Conservation (phyloP, 2,797 vertebrate genomes). For the Peromyscus eremicus region DNA sequence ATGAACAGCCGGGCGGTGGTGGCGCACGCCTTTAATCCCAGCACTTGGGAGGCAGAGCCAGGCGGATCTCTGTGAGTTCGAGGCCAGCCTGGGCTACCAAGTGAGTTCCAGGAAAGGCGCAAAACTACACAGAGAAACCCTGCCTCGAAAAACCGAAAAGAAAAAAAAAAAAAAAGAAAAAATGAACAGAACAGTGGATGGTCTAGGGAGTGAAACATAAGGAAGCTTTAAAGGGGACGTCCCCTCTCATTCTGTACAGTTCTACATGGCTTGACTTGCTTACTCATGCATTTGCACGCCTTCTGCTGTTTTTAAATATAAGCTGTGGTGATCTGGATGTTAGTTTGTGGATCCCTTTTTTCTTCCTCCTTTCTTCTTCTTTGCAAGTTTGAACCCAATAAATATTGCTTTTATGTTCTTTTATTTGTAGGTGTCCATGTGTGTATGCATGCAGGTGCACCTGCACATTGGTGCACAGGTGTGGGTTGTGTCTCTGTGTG, state of each 20-base stretch:
- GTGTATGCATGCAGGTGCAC: background rate
- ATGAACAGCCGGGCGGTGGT: too few relatives aligned
- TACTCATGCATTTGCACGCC: background rate
- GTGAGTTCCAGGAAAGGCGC: too few relatives aligned
- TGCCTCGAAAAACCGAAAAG: too few relatives aligned
- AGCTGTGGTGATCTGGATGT: background rate
- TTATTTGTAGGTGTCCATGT: background rate
- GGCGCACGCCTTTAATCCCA: too few relatives aligned
- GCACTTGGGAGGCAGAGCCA: too few relatives aligned
- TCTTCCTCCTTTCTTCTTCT: background rate
- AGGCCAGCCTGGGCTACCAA: too few relatives aligned
- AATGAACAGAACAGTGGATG: background rate
- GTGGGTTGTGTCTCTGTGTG: too few relatives aligned
- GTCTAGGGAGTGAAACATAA: background rate
- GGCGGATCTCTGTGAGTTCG: too few relatives aligned
- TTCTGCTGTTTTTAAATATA: slow-evolving; percentile 24
- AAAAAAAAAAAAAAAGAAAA: too few relatives aligned
- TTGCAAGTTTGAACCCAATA: slow-evolving; percentile 3
- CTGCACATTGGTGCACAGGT: background rate
- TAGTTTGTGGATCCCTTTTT: background rate
- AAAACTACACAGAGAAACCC: too few relatives aligned
- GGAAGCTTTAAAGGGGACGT: background rate
- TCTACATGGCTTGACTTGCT: background rate
- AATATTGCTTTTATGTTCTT: background rate
- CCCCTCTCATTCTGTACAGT: background rate